Conservation (phyloP, 2,113 vertebrate genomes). For the Ammospiza caudacuta region DNA sequence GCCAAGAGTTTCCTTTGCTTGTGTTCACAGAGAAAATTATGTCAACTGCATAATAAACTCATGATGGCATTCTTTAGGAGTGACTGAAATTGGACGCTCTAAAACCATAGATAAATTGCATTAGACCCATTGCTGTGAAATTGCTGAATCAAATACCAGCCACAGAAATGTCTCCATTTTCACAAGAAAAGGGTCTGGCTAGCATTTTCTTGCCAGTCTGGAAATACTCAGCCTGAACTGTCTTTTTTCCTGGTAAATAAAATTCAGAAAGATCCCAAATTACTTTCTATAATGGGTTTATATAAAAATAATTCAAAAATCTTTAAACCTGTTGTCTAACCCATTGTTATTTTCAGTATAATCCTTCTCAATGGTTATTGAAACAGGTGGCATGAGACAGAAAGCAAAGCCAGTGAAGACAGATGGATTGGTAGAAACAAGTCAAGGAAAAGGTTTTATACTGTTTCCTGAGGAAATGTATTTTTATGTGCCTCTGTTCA, state of each 20-base stretch:
- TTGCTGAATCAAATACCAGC: constrained; percentile 10
- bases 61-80: neutral
- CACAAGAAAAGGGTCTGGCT: neutral
- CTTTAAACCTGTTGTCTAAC: neutral
- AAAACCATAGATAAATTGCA: neutral
- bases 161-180: constrained; percentile 16
- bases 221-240: neutral
- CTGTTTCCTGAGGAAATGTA: neutral
- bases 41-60: neutral
- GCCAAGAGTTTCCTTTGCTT: neutral
- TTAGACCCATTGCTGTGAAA: constrained; percentile 15
- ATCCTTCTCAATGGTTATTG: neutral
- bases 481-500: neutral
- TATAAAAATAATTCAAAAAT: neutral
- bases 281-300: neutral
- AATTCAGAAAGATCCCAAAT: neutral
- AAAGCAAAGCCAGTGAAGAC: neutral
- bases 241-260: neutral
- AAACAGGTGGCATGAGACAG: neutral
- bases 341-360: neutral
- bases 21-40: neutral
- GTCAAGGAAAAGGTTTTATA: neutral
- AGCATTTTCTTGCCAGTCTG: constrained; percentile 2
- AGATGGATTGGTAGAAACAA: neutral
- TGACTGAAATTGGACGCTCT: neutral